Base-by-base conservation (phyloP, 2,113 vertebrate species). In the Pyrgilauda ruficollis region DNA sequence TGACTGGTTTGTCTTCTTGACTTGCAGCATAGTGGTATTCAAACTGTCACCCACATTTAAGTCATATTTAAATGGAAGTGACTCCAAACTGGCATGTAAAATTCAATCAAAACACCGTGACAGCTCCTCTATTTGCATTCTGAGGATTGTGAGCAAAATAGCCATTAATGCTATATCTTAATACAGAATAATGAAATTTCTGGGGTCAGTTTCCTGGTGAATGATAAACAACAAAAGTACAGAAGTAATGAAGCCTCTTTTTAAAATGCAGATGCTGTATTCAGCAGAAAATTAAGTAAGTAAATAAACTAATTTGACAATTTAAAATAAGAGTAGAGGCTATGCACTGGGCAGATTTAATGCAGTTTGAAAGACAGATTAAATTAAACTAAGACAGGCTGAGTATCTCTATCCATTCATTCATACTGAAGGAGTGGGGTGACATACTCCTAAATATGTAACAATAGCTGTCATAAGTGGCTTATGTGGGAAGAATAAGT, bases 231-330 rank as follows among this genome's bases (percentile, higher is more conserved):
- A 75, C 78, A 59, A 55, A 89, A 69, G 88, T 91, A 95, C 22
- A 96, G 87, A 92, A 94, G 84, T 94, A 97, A 97, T 82, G 89
- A 97, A 95, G 76, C 70, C 89, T 95, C 78, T 89, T 90, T 96
- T 83, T 61, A 82, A 96, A 97, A 97, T 94, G 92, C 84, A 80
- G 93, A 77, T 81, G 74, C 78, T 91, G 55, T 81, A 94, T 84
- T 77, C 83, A 94, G 84, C 24, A 75, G 93, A 97, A 97, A 95
- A 97, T 92, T 78, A 94, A 95, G 75, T 84, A 81, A 77, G 91
- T 95, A 86, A 50, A 72, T 96, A 90, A 96, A 87, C 59, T 94
- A 33, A 95, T 93, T 64, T 69, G 80, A 84, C 87, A 84, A 82
- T 95, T 68, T 83, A 80, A 83, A 70, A 94, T 93, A 50, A 79